Evolutionary conservation across 2,888 invertebrate genomes (phyloP).

Genomic region (Morpho helenor): DNA sequence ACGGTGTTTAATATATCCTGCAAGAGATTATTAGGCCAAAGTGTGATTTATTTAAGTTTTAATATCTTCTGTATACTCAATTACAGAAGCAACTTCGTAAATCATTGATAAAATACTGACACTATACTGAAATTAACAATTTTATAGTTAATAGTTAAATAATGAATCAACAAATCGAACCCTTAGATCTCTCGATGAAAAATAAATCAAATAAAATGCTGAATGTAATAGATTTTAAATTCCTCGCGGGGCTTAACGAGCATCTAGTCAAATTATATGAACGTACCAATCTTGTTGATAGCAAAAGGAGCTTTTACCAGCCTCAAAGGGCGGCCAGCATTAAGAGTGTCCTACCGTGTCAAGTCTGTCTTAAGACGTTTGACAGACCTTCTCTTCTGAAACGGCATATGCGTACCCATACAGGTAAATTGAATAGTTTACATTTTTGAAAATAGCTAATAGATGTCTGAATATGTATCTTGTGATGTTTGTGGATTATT

Average conservation of each 20-base stretch:
- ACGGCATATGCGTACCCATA: conserved; percentile 84
- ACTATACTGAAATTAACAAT: too few relatives aligned
- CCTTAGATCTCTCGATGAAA: conserved; percentile 61
- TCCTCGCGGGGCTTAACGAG: conserved; percentile 60
- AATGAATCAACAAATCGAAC: conserved; percentile 64
- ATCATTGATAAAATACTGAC: not conserved
- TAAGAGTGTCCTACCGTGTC: conserved; percentile 75
- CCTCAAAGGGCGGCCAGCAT: conserved; percentile 33
- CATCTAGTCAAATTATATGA: conserved; percentile 65
- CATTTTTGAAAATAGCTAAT: too few relatives aligned
- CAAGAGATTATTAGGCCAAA: too few relatives aligned
- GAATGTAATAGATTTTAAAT: conserved; percentile 60
- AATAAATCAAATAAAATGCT: conserved; percentile 40
- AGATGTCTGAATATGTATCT: too few relatives aligned
- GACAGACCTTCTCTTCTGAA: conserved; percentile 84
- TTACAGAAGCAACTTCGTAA: conserved; percentile 2
- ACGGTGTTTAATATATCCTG: too few relatives aligned
- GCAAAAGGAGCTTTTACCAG: conserved; percentile 34
- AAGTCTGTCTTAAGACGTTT: conserved; percentile 83
- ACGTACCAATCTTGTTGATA: conserved; percentile 39
- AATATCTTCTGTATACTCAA: too few relatives aligned
- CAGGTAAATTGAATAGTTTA: conserved; percentile 56
- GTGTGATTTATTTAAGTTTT: too few relatives aligned
- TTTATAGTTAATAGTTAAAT: not conserved
- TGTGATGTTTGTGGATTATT: too few relatives aligned